These are phyloP conservation scores for Probaryconus sp. DNA, from an alignment of 1,140 invertebrate genomes.

Conservation along the genomic window DNA sequence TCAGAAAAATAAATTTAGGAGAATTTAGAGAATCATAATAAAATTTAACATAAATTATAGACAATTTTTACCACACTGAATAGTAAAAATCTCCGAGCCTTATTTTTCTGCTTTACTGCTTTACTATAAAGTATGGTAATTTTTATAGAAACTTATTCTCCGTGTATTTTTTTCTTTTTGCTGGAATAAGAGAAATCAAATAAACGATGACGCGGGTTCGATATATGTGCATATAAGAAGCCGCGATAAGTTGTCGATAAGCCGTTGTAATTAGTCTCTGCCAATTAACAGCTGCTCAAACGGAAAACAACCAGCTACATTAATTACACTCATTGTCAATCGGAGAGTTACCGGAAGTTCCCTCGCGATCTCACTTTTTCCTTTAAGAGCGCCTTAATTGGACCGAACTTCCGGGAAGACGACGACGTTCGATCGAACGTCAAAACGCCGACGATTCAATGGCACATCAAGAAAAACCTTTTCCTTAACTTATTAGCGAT, in stretches of 20 bases:
- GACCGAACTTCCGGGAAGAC: conserved; percentile 57
- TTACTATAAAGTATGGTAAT: too few species aligned
- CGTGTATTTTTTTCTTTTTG: too few species aligned
- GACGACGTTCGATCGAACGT: conserved; percentile 52
- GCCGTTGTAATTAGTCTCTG: conserved; percentile 77
- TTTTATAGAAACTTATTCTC: too few species aligned
- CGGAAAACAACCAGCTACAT: conserved; percentile 76
- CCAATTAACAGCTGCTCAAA: conserved; percentile 78
- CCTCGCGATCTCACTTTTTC: conserved; percentile 51
- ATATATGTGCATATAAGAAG: conserved; percentile 62
- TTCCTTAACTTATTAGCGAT: conserved; percentile 47
- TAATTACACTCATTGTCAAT: conserved; percentile 66
- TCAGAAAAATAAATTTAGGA: too few species aligned
- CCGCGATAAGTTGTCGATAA: conserved; percentile 74
- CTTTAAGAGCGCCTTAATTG: conserved; percentile 50
- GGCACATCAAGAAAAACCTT: conserved; percentile 13
- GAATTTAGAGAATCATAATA: too few species aligned
- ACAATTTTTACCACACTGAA: too few species aligned
- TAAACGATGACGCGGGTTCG: conserved; percentile 50
- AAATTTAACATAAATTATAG: too few species aligned
- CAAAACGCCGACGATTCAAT: conserved; percentile 52
- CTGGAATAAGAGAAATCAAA: conserved; percentile 50
- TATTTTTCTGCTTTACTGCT: too few species aligned
- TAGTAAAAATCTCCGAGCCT: too few species aligned
- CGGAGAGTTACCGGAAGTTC: conserved; percentile 51